Conservation (phyloP, 2,888 invertebrate genomes). For the Phaedon cochleariae region DNA sequence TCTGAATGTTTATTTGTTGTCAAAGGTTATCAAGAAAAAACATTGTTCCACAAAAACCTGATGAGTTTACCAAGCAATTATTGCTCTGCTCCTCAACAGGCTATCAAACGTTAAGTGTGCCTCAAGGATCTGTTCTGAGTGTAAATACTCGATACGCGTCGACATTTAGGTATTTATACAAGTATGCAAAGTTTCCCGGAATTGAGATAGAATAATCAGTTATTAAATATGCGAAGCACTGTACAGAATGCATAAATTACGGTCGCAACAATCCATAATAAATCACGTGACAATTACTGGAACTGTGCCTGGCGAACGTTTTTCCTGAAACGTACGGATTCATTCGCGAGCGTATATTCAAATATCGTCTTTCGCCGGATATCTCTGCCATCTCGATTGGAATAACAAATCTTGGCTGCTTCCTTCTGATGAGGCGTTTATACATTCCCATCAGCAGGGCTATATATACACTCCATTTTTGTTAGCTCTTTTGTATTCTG, state of each 20-base stretch:
- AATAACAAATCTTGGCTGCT: neutral
- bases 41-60: too few species aligned
- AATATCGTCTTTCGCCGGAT: constrained; percentile 14
- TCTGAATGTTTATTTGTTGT: constrained; percentile 26
- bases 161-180: too few species aligned
- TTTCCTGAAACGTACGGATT: constrained; percentile 30
- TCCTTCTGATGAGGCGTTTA: neutral
- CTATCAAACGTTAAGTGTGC: too few species aligned
- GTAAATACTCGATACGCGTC: too few species aligned
- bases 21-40: neutral
- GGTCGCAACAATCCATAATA: constrained; percentile 25
- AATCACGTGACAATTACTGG: constrained; percentile 40
- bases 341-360: constrained; percentile 16
- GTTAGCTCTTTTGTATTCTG: too few species aligned
- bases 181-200: neutral
- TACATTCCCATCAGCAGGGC: neutral
- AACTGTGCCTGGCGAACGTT: constrained; percentile 30
- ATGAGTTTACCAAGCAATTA: too few species aligned
- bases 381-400: neutral
- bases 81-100: too few species aligned
- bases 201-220: neutral
- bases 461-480: too few species aligned
- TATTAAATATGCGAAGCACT: constrained; percentile 21
- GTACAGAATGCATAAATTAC: constrained; percentile 23
- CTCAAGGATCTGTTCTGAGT: too few species aligned